Conservation (phyloP, 2,888 invertebrate species). For the Teinopalpus imperialis region DNA sequence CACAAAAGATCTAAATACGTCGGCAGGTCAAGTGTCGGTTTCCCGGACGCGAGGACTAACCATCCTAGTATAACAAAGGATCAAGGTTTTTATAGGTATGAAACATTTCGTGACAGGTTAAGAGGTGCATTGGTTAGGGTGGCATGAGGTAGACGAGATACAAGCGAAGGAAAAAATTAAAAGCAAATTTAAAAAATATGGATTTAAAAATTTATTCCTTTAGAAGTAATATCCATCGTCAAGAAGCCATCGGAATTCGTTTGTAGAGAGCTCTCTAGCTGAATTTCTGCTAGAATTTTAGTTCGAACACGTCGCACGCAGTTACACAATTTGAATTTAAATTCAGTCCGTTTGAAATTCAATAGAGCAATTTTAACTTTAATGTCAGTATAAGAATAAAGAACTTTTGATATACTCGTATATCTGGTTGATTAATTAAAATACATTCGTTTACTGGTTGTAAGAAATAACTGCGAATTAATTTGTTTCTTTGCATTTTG, state of each 20-base stretch:
- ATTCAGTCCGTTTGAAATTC: slow-evolving; percentile 18
- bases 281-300: slow-evolving; percentile 20
- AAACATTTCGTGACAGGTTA: slow-evolving; percentile 59
- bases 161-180: neutral
- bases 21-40: slow-evolving; percentile 75
- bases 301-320: slow-evolving; percentile 8
- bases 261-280: slow-evolving; percentile 2
- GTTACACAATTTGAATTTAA: slow-evolving; percentile 19
- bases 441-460: too few species aligned
- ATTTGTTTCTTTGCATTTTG: too few species aligned
- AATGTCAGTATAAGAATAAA: neutral
- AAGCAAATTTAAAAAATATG: slow-evolving; percentile 1
- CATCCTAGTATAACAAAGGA: slow-evolving; percentile 57
- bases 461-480: too few species aligned
- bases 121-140: slow-evolving; percentile 42
- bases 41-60: slow-evolving; percentile 70
- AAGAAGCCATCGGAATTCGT: slow-evolving; percentile 9
- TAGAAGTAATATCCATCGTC: neutral
- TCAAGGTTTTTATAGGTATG: slow-evolving; percentile 48
- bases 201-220: neutral
- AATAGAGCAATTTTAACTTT: slow-evolving; percentile 1
- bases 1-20: slow-evolving; percentile 75
- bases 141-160: slow-evolving; percentile 24
- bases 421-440: too few species aligned
- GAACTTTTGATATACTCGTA: too few species aligned